Evolutionary conservation across 92 coral and sea anemone species (phyloP).

Genomic region (Bergia sp.): DNA sequence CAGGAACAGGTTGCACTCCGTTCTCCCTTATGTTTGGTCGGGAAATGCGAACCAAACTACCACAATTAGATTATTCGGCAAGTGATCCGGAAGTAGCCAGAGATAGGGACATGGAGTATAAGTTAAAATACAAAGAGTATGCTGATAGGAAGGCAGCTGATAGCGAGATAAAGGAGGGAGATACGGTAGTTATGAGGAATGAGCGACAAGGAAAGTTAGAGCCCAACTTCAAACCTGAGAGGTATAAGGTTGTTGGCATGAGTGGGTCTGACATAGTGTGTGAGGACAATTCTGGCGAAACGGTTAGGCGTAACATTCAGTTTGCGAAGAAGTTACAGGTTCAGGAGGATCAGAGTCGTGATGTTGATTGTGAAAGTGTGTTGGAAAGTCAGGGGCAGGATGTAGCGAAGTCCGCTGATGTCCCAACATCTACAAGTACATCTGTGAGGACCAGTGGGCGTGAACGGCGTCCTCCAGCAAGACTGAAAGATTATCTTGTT

Average conservation of each 20-base stretch:
- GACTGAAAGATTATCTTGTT: no score
- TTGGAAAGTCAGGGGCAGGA: no score
- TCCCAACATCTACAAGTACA: no score
- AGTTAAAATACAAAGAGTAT: slow-evolving; percentile 26
- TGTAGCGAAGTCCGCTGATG: no score
- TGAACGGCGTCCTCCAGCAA: no score
- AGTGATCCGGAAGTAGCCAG: slow-evolving; percentile 1
- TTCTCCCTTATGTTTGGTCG: slow-evolving; percentile 34
- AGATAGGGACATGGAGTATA: slow-evolving; percentile 2
- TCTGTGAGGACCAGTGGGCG: no score
- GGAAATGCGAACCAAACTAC: slow-evolving; percentile 32
- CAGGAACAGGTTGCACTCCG: not conserved
- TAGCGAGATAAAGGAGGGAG: no score
- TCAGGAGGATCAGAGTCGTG: no score
- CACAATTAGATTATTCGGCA: slow-evolving; percentile 5
- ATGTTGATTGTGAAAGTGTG: no score
- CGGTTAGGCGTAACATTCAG: no score
- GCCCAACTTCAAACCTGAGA: slow-evolving; percentile 26
- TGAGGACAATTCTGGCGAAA: no score
- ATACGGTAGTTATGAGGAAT: not conserved
- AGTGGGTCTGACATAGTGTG: not conserved
- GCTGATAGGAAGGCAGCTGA: slow-evolving; percentile 34
- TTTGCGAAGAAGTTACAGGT: no score
- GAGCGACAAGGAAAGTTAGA: slow-evolving; percentile 23
- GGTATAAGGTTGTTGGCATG: not conserved